Base-by-base conservation (phyloP, 92 coral and sea anemone species). In the Porites rus region DNA sequence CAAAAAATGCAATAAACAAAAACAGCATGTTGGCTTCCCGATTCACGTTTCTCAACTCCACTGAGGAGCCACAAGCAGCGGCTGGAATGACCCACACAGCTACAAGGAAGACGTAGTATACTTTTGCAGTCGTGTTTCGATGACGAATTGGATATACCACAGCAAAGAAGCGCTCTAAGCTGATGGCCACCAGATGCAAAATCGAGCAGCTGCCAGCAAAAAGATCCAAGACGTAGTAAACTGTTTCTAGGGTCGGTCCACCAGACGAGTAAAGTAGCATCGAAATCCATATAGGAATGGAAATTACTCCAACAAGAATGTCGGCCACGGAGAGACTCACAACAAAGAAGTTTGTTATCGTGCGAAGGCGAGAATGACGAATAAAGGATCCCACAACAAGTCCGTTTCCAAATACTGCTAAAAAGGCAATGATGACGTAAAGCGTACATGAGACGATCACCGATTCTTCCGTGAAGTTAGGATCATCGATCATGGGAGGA, bases 31-130 rank as follows among this genome's bases (percentile, higher is more conserved):
- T 92, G 2, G 80, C 86, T 1, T 95, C 73, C 52, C 78, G 91
- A 58, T 92, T 79, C 68, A 52, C 61, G 58, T 74, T 76, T 63
- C 61, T 68, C 5, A 95, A 52, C 71, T 83, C 53, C 3, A 87
- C 61, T 28, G 90, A 77, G 38, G 86, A 43, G 1, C 93, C 94
- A 54, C 89, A 87, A 72, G 92, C 89, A 1, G 77, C 70, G 3
- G 93, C 98, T 11, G 98, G 98, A 60, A 83, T 76, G 13, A 95
- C 90, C 98, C 98, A 95, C 7, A 95, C 98, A 59, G 90, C 76
- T 31, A 86, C 93, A 19, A 95, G 87, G 56, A 76, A 60, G 16
- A 77, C 22, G 78, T 90, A 56, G 69, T 95, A 95, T 6, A 89
- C 90, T 62, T 72, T 87, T 6, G 96, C 53, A n/a, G 88, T 77